Conservation (phyloP, 1,140 invertebrate species). For the Cheumatopsyche charites region DNA sequence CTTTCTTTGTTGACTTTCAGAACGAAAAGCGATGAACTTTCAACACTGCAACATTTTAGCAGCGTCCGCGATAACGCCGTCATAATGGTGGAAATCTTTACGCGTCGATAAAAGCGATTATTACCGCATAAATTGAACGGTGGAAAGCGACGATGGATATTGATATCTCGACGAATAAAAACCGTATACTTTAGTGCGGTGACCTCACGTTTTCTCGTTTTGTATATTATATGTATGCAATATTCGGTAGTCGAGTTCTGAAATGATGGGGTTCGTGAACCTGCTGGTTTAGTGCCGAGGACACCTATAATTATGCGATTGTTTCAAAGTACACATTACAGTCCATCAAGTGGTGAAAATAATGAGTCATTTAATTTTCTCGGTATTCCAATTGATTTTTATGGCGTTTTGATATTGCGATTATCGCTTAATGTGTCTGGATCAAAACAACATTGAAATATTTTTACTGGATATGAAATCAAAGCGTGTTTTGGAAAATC, state of each 20-base stretch:
- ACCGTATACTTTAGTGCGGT: background rate
- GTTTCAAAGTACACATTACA: constrained; percentile 12
- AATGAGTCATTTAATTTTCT: constrained; percentile 10
- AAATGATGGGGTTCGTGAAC: constrained; percentile 2
- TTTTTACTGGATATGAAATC: too few species aligned
- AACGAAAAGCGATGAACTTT: too few species aligned
- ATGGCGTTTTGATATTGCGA: background rate
- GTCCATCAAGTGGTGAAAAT: background rate
- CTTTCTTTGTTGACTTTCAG: too few species aligned
- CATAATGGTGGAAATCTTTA: background rate
- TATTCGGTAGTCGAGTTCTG: background rate
- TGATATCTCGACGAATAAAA: background rate
- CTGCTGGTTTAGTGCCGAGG: background rate
- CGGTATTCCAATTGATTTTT: background rate
- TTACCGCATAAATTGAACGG: background rate
- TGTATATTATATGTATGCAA: background rate
- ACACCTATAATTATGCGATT: constrained; percentile 39
- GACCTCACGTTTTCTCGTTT: background rate
- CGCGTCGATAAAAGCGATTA: background rate
- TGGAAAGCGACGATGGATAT: constrained; percentile 1
- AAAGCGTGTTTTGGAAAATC: too few species aligned
- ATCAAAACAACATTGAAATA: too few species aligned
- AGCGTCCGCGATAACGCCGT: too few species aligned
- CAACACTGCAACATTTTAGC: too few species aligned
- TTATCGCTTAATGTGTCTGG: too few species aligned